Conservation (phyloP, 2,113 vertebrate genomes). For the Urocitellus parryii region DNA sequence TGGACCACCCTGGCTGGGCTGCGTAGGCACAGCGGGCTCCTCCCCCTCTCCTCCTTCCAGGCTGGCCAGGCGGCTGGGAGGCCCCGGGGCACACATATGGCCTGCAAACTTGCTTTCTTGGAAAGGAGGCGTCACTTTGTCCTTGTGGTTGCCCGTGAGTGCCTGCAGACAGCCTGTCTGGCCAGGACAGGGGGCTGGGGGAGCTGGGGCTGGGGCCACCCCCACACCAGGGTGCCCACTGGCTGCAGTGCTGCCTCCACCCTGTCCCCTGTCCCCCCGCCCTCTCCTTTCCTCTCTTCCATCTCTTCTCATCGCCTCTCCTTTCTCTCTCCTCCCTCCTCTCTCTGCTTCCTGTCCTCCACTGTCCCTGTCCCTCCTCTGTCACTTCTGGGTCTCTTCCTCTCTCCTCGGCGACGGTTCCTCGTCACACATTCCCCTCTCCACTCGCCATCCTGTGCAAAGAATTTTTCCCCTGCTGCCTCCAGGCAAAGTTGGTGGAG, state of each 20-base stretch:
- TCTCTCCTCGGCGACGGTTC: background rate
- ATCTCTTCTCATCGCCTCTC: too few species aligned
- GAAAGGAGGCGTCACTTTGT: background rate
- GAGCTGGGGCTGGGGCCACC: background rate
- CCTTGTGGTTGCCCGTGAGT: background rate
- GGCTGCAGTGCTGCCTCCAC: too few species aligned
- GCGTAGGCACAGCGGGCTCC: background rate
- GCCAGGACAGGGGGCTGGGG: background rate
- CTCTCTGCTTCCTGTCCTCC: accelerated
- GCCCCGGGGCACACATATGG: background rate
- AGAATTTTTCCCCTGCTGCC: conserved; percentile 45
- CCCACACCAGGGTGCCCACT: accelerated
- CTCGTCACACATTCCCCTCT: background rate
- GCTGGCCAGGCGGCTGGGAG: background rate
- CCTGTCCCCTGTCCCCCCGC: background rate
- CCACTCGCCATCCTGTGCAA: background rate
- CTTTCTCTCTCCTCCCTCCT: too few species aligned
- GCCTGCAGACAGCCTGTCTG: background rate
- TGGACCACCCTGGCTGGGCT: accelerated
- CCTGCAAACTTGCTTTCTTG: background rate
- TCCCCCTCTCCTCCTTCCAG: background rate
- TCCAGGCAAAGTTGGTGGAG: conserved; percentile 57
- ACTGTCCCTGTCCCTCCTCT: too few species aligned
- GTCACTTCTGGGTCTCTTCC: background rate
- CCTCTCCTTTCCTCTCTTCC: too few species aligned